Base-by-base conservation (phyloP, 64 coral and sea anemone species). In the Porites australiensis region DNA sequence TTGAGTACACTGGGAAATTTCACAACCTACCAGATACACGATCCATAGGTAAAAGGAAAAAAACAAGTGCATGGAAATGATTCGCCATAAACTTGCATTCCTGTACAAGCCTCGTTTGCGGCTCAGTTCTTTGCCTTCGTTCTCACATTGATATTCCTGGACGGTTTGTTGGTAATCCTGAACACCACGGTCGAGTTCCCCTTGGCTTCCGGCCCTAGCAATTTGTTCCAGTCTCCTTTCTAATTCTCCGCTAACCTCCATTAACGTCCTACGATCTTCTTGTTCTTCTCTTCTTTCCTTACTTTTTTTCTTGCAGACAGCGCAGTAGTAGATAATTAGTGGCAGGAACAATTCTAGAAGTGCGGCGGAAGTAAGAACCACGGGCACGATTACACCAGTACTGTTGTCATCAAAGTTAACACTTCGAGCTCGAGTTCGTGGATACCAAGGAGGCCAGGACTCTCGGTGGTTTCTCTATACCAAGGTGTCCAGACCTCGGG, bases 31-130 rank as follows among this genome's bases (percentile, higher is more conserved):
- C 23, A 96, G 27, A 72, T 78, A 96, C 11, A 96, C 53, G 3
- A 86, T 64, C 95, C 95, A 96, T 18, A 93, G 59, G 49, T 85
- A 93, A 20, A 96, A 96, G 3, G 95, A 96, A 50, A 96, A 85
- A 62, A 67, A 96, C 77, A 96, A 45, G 14, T 90, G 62, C 90
- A 96, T 93, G 2, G 95, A 96, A 61, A 74, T 76, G 48, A 96
- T 60, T 6, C 95, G 74, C 2, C 54, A 22, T 16, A 86, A 19
- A 48, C 95, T 93, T 2, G 92, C 86, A 44, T 89, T 77, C 2
- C 86, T 87, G 62, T 89, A 90, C 9, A 85, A 22, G 16, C 86
- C 90, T 44, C 70, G 77, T 79, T 93, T 89, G 9, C 86, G 59
- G 58, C 87, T 96, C 60, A 86, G 15, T 64, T 96, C 86, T 48